Percentiles rank a stretch among this genome's conserved stretches.
Evolutionary conservation across 2,113 vertebrate genomes (phyloP).

Genomic region (Rhagologus leucostigma): DNA sequence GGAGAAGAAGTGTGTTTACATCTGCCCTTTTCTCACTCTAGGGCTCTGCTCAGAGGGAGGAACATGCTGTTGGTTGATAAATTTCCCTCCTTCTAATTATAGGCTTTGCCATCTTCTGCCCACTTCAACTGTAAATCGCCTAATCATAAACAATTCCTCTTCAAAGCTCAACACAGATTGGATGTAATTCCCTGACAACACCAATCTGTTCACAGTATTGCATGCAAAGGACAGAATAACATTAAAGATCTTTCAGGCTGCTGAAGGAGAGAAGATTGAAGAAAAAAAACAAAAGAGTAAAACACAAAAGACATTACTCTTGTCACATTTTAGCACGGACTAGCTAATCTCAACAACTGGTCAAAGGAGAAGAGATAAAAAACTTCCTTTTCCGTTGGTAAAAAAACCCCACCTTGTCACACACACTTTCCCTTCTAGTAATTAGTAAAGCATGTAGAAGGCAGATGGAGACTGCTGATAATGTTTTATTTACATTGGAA

Average conservation of each 20-base stretch:
- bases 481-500: background rate
- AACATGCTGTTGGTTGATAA: constrained; percentile 69
- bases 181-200: constrained; percentile 64
- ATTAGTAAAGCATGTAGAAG: background rate
- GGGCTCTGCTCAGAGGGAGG: constrained; percentile 41
- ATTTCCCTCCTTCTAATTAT: constrained; percentile 74
- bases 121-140: constrained; percentile 66
- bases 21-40: constrained; percentile 52
- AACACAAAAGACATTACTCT: background rate
- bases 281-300: constrained; percentile 2
- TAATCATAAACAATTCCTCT: constrained; percentile 72
- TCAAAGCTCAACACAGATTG: constrained; percentile 66
- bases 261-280: constrained; percentile 4
- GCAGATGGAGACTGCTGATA: background rate
- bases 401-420: background rate
- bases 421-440: background rate
- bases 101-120: constrained; percentile 65
- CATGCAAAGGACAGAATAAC: constrained; percentile 46
- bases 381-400: background rate
- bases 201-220: constrained; percentile 61
- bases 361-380: background rate
- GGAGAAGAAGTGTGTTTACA: constrained; percentile 49
- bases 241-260: constrained; percentile 31
- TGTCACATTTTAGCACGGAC: background rate
- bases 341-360: background rate